These are phyloP conservation scores for Eilema sororculum DNA, from an alignment of 2,888 invertebrate species.

Conservation along the genomic window DNA sequence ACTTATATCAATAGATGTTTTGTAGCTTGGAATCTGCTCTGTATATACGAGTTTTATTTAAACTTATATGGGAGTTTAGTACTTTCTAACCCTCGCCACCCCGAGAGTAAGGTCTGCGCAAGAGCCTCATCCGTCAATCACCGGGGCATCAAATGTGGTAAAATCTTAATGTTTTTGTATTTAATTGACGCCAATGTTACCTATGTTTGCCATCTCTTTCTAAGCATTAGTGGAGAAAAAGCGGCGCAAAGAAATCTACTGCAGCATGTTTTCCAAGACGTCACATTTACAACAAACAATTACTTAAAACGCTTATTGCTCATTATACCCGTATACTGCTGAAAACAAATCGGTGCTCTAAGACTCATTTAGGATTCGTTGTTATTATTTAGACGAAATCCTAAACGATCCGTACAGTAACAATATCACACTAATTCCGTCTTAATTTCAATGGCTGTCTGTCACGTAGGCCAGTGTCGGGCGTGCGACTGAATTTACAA, in stretches of 20 bases:
- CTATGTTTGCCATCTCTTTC: too few relatives aligned
- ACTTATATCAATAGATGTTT: not conserved
- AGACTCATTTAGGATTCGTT: conserved; percentile 6
- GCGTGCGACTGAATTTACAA: conserved; percentile 51
- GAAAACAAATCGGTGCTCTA: conserved; percentile 4
- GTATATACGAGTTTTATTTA: too few relatives aligned
- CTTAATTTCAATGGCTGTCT: conserved; percentile 46
- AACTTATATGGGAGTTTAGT: not conserved
- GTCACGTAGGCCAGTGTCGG: conserved; percentile 47
- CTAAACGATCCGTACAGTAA: conserved; percentile 21
- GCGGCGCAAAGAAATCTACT: too few relatives aligned
- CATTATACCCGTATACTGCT: not conserved
- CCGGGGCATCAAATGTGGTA: too few relatives aligned
- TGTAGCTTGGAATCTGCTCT: too few relatives aligned
- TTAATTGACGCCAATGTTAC: too few relatives aligned
- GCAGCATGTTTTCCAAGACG: too few relatives aligned
- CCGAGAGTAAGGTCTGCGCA: too few relatives aligned
- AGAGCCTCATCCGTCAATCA: too few relatives aligned
- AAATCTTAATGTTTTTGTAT: too few relatives aligned
- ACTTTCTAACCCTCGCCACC: not conserved
- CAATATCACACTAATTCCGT: conserved; percentile 37
- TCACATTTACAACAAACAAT: too few relatives aligned
- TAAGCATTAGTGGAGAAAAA: too few relatives aligned
- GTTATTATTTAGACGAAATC: conserved; percentile 13
- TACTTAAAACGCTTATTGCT: not conserved